Evolutionary conservation across 2,113 vertebrate species (phyloP).

Genomic region (Ailurus styani): DNA sequence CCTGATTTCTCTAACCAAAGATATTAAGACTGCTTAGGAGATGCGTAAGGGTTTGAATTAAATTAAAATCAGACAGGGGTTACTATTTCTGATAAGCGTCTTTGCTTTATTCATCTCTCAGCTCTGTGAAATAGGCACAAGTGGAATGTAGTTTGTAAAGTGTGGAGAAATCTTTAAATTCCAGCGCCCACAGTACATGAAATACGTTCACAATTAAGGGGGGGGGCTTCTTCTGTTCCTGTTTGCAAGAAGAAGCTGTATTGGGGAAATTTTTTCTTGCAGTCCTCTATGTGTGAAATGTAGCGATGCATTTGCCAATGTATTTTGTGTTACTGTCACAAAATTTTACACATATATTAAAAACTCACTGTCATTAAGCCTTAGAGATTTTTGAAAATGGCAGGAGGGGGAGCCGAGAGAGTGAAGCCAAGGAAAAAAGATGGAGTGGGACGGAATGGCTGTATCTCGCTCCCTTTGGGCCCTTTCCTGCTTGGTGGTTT

Average conservation of each 20-base stretch:
- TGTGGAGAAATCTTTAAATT: constrained; percentile 11
- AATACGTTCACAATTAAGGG: neutral
- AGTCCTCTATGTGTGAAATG: neutral
- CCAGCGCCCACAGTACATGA: neutral
- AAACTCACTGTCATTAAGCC: constrained; percentile 2
- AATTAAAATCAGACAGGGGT: constrained; percentile 44
- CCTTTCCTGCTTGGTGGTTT: neutral
- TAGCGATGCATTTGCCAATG: neutral
- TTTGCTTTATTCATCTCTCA: constrained; percentile 43
- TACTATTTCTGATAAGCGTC: constrained; percentile 45
- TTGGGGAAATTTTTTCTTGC: neutral
- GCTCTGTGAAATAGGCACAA: constrained; percentile 55
- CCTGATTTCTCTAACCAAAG: neutral
- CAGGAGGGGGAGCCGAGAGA: neutral
- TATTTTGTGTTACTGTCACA: neutral
- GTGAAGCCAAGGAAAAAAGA: neutral
- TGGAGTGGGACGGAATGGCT: neutral
- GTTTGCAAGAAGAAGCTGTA: neutral
- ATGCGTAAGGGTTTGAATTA: neutral
- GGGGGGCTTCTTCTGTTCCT: neutral
- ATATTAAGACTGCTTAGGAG: neutral
- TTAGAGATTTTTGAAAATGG: neutral
- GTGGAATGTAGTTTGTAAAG: neutral
- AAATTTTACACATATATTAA: neutral
- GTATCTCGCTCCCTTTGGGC: neutral